Evolutionary conservation across 2,113 vertebrate species (phyloP).

Genomic region (Stigmatopora nigra): DNA sequence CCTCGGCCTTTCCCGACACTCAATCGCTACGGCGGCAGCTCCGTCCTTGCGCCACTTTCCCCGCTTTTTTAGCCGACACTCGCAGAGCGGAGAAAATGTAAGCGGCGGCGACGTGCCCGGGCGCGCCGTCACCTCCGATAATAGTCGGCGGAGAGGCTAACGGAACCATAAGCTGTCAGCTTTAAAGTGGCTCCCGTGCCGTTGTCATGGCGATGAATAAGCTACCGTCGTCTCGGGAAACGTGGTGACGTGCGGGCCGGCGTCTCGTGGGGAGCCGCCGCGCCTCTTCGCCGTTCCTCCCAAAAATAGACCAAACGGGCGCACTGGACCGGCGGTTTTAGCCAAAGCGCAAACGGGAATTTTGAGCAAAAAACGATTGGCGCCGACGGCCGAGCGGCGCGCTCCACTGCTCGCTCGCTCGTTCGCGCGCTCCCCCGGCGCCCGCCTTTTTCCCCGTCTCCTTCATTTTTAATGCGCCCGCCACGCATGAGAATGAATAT

Average conservation of each 20-base stretch:
- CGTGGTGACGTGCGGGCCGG: constrained; percentile 31
- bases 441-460: neutral
- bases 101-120: constrained; percentile 16
- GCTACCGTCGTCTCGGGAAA: constrained; percentile 33
- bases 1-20: too few relatives aligned
- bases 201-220: constrained; percentile 57
- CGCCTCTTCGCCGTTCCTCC: too few relatives aligned
- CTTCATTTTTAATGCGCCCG: constrained; percentile 6
- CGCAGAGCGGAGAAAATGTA: neutral
- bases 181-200: constrained; percentile 34
- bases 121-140: constrained; percentile 25
- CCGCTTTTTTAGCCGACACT: neutral
- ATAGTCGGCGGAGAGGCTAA: constrained; percentile 10
- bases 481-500: constrained; percentile 14
- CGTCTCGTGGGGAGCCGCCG: too few relatives aligned
- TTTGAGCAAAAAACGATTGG: constrained; percentile 12
- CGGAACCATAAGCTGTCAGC: constrained; percentile 6
- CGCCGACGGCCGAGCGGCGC: constrained; percentile 24
- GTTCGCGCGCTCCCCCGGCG: too few relatives aligned
- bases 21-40: neutral
- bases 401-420: constrained; percentile 5
- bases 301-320: neutral
- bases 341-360: neutral
- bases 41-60: constrained; percentile 4
- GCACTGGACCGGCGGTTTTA: neutral